Evolutionary conservation across 2,888 invertebrate species (phyloP).

Genomic region (Drosophila anceps): DNA sequence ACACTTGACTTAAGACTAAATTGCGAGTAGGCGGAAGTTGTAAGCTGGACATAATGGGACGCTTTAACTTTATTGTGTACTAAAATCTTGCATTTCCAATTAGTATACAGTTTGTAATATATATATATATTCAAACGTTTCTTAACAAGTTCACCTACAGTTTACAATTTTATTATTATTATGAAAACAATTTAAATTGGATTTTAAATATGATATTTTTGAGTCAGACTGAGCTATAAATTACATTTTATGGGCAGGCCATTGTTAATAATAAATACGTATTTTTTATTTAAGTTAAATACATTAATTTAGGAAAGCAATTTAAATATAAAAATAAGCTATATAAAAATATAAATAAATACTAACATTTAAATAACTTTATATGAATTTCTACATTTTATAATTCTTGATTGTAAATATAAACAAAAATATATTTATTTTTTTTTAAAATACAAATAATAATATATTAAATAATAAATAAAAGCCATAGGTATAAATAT

Average conservation of each 20-base stretch:
- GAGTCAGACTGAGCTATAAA: neutral
- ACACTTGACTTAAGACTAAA: conserved; percentile 20
- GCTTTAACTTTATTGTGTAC: conserved; percentile 10
- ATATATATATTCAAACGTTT: neutral
- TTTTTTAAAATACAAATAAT: too few relatives aligned
- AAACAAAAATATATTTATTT: too few relatives aligned
- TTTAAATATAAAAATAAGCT: neutral
- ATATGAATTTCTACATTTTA: too few relatives aligned
- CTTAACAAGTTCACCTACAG: neutral
- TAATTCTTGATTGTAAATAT: too few relatives aligned
- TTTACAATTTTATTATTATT: neutral
- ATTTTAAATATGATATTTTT: neutral
- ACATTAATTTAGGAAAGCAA: neutral
- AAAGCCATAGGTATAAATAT: too few relatives aligned
- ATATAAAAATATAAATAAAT: neutral
- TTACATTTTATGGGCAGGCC: neutral
- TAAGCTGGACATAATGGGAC: conserved; percentile 25
- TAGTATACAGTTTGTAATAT: neutral
- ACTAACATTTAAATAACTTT: too few relatives aligned
- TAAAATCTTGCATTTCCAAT: neutral
- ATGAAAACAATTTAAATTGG: neutral
- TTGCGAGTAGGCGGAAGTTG: conserved; percentile 27
- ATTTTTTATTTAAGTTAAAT: neutral
- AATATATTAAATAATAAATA: too few relatives aligned
- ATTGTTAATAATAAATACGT: neutral